These are phyloP conservation scores for Heteronetta atricapilla DNA, from an alignment of 2,113 vertebrate species.

Conservation along the genomic window DNA sequence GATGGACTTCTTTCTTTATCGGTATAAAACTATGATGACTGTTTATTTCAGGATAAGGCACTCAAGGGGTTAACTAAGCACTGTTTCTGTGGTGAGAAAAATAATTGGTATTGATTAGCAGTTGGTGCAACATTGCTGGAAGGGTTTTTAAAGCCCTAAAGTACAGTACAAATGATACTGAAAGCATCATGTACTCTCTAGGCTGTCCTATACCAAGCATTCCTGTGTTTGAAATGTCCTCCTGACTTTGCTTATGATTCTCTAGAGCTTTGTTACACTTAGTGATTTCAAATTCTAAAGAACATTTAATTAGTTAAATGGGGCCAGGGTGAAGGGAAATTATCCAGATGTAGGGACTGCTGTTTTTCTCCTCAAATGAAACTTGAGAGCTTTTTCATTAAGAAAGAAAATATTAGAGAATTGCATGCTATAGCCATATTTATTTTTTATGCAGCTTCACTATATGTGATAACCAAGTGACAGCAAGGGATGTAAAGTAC, in stretches of 20 bases:
- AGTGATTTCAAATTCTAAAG: constrained; percentile 63
- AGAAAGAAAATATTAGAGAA: constrained; percentile 7
- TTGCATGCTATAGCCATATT: neutral
- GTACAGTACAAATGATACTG: constrained; percentile 68
- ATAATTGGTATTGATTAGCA: constrained; percentile 81
- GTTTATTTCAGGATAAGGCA: constrained; percentile 1
- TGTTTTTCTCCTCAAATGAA: constrained; percentile 11
- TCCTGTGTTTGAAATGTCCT: constrained; percentile 65
- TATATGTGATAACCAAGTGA: constrained; percentile 3
- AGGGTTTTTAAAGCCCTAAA: constrained; percentile 73
- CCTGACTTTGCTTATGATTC: constrained; percentile 68
- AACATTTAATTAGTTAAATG: constrained; percentile 70
- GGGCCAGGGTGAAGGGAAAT: constrained; percentile 42
- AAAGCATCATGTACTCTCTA: constrained; percentile 60
- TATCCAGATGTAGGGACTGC: neutral
- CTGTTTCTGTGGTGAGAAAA: constrained; percentile 68
- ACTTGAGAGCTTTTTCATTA: constrained; percentile 36
- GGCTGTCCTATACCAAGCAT: constrained; percentile 47
- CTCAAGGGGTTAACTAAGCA: constrained; percentile 63
- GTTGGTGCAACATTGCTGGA: constrained; percentile 64
- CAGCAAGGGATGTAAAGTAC: neutral
- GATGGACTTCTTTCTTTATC: neutral
- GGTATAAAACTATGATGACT: neutral
- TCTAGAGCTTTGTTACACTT: constrained; percentile 68
- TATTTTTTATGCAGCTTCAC: neutral